Percentiles rank a stretch among this genome's conserved stretches.
Conservation (phyloP, 2,888 invertebrate genomes). For the Leptopterna dolabrata region DNA sequence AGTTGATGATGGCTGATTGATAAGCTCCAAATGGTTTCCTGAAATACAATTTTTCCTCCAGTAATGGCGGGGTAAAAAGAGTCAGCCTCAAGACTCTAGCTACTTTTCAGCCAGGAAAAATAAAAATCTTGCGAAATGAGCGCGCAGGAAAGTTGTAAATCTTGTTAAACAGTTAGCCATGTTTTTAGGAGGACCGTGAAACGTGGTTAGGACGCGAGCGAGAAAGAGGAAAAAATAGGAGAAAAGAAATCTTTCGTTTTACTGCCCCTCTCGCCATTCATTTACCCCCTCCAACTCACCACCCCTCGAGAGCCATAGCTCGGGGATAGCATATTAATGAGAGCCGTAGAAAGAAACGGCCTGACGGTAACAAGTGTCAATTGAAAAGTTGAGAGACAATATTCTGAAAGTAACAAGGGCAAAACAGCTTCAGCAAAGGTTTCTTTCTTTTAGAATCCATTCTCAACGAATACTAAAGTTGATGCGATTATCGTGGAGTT, state of each 20-base stretch:
- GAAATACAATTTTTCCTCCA: neutral
- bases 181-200: neutral
- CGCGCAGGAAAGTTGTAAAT: neutral
- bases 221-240: neutral
- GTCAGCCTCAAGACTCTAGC: neutral
- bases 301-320: neutral
- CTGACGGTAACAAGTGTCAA: constrained; percentile 11
- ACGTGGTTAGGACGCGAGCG: neutral
- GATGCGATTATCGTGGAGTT: too few species aligned
- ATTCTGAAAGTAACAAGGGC: neutral
- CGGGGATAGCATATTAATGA: neutral
- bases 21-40: neutral
- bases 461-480: too few species aligned
- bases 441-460: neutral
- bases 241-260: neutral
- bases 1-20: neutral
- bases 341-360: neutral
- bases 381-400: neutral
- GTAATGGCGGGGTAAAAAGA: neutral
- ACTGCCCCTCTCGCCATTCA: neutral
- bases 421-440: neutral
- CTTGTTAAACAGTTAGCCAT: constrained; percentile 1
- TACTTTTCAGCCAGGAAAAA: neutral
- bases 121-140: neutral
- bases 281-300: neutral